These are phyloP conservation scores for Dermolepida albohirtum DNA, from an alignment of 2,888 invertebrate species.

Conservation along the genomic window DNA sequence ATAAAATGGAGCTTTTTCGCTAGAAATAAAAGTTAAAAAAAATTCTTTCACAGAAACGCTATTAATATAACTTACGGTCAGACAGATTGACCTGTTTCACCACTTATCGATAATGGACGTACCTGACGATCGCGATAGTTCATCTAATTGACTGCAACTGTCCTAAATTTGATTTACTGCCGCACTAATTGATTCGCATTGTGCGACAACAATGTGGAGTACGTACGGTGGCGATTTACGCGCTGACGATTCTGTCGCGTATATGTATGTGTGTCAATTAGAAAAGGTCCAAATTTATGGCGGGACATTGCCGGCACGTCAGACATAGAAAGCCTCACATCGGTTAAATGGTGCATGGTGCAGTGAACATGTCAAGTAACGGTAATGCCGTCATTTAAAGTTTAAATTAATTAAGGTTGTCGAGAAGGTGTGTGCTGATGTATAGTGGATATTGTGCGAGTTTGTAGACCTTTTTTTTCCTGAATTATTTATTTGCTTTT, in stretches of 20 bases:
- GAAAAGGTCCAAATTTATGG: slow-evolving; percentile 29
- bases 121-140: no score
- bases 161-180: slow-evolving; percentile 20
- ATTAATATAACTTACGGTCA: no score
- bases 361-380: slow-evolving; percentile 19
- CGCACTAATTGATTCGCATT: slow-evolving; percentile 11
- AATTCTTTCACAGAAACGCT: no score
- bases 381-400: slow-evolving; percentile 23
- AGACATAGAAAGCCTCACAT: neutral
- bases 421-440: slow-evolving; percentile 6
- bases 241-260: neutral
- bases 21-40: no score
- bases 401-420: slow-evolving; percentile 26
- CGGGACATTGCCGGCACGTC: neutral
- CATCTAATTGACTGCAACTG: no score
- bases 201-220: neutral
- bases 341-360: slow-evolving; percentile 26
- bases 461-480: no score
- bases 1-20: no score
- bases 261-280: slow-evolving; percentile 20
- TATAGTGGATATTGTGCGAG: no score
- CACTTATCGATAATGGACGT: no score
- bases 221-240: slow-evolving; percentile 1
- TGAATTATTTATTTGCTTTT: no score
- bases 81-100: no score